A percentile compares a stretch with the other conserved stretches of the same genome.
phyloP scores from a whole-genome alignment of 2,113 vertebrate species.

The Tachycineta bicolor region DNA sequence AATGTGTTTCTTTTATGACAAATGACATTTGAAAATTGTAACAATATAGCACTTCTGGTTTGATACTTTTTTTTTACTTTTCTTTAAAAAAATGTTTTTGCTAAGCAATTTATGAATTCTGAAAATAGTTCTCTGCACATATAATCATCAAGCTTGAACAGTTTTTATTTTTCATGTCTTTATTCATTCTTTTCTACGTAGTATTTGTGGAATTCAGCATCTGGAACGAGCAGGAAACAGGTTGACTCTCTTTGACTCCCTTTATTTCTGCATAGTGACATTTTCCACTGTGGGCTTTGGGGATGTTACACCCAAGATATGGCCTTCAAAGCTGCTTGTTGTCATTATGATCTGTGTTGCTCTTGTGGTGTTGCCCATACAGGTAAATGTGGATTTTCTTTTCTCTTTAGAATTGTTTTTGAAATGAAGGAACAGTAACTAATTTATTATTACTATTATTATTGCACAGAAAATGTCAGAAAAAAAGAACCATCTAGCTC shows the following conservation, averaged over 20 bases:
- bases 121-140: constrained; percentile 1
- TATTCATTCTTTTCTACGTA: constrained; percentile 67
- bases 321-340: constrained; percentile 87
- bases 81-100: neutral
- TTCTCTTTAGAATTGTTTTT: neutral
- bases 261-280: constrained; percentile 90
- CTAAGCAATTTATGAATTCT: constrained; percentile 1
- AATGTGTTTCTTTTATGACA: neutral
- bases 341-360: constrained; percentile 90
- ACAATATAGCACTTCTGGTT: neutral
- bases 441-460: neutral
- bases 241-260: constrained; percentile 84
- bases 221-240: constrained; percentile 85
- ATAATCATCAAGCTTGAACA: neutral
- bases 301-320: constrained; percentile 85
- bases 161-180: constrained; percentile 34
- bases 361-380: constrained; percentile 85
- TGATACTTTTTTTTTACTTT: neutral
- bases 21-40: neutral
- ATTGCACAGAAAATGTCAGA: neutral
- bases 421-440: neutral
- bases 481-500: neutral
- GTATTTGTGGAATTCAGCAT: constrained; percentile 89
- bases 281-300: constrained; percentile 90
- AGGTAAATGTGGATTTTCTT: constrained; percentile 71